These are phyloP conservation scores for Peromyscus eremicus DNA, from an alignment of 2,797 vertebrate species.

Conservation along the genomic window DNA sequence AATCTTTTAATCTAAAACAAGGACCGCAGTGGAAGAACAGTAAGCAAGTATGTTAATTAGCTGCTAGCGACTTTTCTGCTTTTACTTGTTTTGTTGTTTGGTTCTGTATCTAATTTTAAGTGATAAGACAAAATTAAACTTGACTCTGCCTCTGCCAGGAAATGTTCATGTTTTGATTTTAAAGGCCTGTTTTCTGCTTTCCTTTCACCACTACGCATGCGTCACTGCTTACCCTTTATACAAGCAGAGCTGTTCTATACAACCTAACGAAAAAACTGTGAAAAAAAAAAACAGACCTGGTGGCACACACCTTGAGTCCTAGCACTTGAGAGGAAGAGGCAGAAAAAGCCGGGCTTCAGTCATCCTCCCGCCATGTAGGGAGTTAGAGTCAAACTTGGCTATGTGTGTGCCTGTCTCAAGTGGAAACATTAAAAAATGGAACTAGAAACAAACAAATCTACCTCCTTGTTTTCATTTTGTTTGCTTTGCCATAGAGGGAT, in stretches of 20 bases:
- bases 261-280: not conserved
- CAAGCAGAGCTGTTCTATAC: not conserved
- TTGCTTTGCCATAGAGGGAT: not conserved
- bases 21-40: not conserved
- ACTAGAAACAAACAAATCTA: not conserved
- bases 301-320: not conserved
- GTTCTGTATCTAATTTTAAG: constrained; percentile 3
- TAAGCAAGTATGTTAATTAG: not conserved
- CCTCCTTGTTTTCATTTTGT: not conserved
- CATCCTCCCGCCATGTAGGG: not conserved
- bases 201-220: constrained; percentile 23
- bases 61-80: not conserved
- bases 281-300: not conserved
- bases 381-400: not conserved
- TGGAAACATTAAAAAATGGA: not conserved
- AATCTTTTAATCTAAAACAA: constrained; percentile 7
- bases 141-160: constrained; percentile 29
- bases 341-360: not conserved
- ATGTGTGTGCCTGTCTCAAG: not conserved
- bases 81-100: not conserved
- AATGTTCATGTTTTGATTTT: not conserved
- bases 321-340: not conserved
- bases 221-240: not conserved
- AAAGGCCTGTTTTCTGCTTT: constrained; percentile 33
- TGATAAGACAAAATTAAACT: constrained; percentile 49